A percentile compares a stretch with the other conserved stretches of the same genome.
Evolutionary conservation across 92 coral and sea anemone species (phyloP).

Genomic region (Umimayanthus chanpuru): DNA sequence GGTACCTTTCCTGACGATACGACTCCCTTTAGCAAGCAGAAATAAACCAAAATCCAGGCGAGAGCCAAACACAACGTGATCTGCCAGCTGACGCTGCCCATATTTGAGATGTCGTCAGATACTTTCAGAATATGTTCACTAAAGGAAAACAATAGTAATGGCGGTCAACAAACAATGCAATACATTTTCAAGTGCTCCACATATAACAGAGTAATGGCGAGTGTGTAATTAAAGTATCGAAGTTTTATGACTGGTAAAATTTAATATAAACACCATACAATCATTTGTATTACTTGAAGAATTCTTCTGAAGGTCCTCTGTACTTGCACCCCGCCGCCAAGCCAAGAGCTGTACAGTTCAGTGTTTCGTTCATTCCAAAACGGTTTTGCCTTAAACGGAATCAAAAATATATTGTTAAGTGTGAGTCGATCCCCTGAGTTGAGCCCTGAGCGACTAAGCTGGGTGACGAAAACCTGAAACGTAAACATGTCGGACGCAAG

Average conservation of each 20-base stretch:
- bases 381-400: slow-evolving; percentile 21
- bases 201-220: too few species aligned
- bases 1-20: slow-evolving; percentile 44
- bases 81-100: slow-evolving; percentile 43
- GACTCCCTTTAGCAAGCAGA: slow-evolving; percentile 31
- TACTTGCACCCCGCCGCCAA: slow-evolving; percentile 66
- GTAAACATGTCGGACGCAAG: too few species aligned
- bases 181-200: too few species aligned
- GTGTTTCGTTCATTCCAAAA: slow-evolving; percentile 40
- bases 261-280: not conserved
- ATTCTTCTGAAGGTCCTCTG: slow-evolving; percentile 44
- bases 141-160: not conserved
- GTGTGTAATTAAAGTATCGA: too few species aligned
- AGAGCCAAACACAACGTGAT: slow-evolving; percentile 30
- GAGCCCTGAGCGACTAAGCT: not conserved
- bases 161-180: not conserved
- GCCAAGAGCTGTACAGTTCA: slow-evolving; percentile 66
- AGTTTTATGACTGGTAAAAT: not conserved
- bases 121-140: slow-evolving; percentile 29
- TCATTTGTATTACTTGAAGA: slow-evolving; percentile 10
- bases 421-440: not conserved
- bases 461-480: too few species aligned
- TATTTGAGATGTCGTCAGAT: slow-evolving; percentile 14
- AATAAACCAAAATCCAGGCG: slow-evolving; percentile 38
- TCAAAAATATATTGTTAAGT: not conserved